Conservation (phyloP, 2,113 vertebrate genomes). For the Atractosteus spatula region DNA sequence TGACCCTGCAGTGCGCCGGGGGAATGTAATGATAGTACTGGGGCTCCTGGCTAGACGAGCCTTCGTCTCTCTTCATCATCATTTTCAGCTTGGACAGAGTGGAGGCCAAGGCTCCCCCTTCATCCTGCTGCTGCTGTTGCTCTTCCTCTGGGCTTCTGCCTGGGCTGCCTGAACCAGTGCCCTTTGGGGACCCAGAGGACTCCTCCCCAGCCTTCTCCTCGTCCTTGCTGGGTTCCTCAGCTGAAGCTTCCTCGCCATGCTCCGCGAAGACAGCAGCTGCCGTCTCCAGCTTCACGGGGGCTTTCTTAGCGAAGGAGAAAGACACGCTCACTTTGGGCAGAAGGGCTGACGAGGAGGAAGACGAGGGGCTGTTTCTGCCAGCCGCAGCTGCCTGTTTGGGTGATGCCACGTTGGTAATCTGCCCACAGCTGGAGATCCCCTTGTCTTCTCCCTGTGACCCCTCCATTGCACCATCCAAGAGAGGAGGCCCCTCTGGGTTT, state of each 20-base stretch:
- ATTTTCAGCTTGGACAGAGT: slow-evolving; percentile 92
- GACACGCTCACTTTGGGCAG: slow-evolving; percentile 90
- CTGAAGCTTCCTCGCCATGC: slow-evolving; percentile 75
- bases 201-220: slow-evolving; percentile 72
- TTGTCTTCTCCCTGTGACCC: slow-evolving; percentile 42
- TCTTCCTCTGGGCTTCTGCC: slow-evolving; percentile 41
- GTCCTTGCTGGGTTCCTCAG: slow-evolving; percentile 70
- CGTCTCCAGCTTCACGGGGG: slow-evolving; percentile 90
- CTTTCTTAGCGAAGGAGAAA: slow-evolving; percentile 96
- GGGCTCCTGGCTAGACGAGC: slow-evolving; percentile 75
- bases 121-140: slow-evolving; percentile 69
- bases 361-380: slow-evolving; percentile 71
- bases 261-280: slow-evolving; percentile 92
- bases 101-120: slow-evolving; percentile 77
- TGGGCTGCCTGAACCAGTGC: slow-evolving; percentile 64
- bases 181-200: slow-evolving; percentile 47
- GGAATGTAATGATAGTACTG: slow-evolving; percentile 97
- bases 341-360: slow-evolving; percentile 48
- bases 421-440: slow-evolving; percentile 1
- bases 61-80: slow-evolving; percentile 92
- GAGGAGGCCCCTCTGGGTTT: slow-evolving; percentile 41
- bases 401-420: slow-evolving; percentile 33
- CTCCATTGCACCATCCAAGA: slow-evolving; percentile 44
- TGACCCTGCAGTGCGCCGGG: slow-evolving; percentile 93
- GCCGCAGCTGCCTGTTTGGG: slow-evolving; percentile 59